Evolutionary conservation across 2,888 invertebrate genomes (phyloP).

Genomic region (Drosophila anomelani): DNA sequence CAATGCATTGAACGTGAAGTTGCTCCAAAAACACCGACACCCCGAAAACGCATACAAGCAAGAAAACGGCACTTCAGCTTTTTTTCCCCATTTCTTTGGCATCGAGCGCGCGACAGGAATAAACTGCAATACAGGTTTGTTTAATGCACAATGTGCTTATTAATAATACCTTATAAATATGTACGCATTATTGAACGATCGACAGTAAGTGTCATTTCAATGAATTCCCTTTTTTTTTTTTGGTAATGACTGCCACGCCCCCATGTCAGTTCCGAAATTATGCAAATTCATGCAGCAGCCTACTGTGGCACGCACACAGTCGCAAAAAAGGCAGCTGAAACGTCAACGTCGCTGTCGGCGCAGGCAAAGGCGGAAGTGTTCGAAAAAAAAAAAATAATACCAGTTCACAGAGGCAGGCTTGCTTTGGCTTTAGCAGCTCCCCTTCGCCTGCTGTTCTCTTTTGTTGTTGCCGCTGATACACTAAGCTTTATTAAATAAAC

Average conservation of each 20-base stretch:
- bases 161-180: constrained; percentile 34
- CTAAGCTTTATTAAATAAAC: constrained; percentile 8
- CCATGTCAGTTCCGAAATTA: constrained; percentile 58
- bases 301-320: constrained; percentile 27
- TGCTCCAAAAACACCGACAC: constrained; percentile 56
- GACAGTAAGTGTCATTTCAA: constrained; percentile 52
- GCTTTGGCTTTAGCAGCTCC: constrained; percentile 21
- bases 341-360: constrained; percentile 36
- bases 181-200: constrained; percentile 44
- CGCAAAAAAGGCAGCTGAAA: constrained; percentile 36
- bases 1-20: constrained; percentile 67
- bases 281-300: constrained; percentile 69
- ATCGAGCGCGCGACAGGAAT: constrained; percentile 57
- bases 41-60: constrained; percentile 36
- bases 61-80: constrained; percentile 46
- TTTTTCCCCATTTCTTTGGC: constrained; percentile 48
- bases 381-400: constrained; percentile 31
- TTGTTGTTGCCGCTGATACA: constrained; percentile 1
- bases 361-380: constrained; percentile 42
- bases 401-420: constrained; percentile 37
- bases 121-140: constrained; percentile 74
- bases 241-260: constrained; percentile 52
- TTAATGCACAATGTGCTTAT: constrained; percentile 56
- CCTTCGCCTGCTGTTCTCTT: constrained; percentile 35
- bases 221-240: constrained; percentile 20